Evolutionary conservation across 2,113 vertebrate species (phyloP).

Genomic region (Antechinus stuartii): DNA sequence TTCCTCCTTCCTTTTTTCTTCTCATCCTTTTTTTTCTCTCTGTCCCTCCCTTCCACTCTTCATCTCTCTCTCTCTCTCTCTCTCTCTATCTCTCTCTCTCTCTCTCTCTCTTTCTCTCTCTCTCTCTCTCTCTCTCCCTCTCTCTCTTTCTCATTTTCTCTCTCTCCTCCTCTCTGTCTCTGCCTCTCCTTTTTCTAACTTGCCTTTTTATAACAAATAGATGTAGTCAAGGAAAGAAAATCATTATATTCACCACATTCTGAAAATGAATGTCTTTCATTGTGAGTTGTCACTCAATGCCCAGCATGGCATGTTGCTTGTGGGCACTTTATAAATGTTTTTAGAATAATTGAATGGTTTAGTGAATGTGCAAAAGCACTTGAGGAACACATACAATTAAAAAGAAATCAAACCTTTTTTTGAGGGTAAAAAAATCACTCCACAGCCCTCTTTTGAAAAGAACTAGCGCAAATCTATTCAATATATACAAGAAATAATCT

Average conservation of each 20-base stretch:
- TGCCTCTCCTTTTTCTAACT: no score
- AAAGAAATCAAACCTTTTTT: neutral
- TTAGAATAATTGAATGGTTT: neutral
- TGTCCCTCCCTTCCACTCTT: no score
- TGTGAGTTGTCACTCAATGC: neutral
- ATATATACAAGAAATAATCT: neutral
- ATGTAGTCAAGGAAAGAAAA: neutral
- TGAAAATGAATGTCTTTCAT: neutral
- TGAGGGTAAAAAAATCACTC: neutral
- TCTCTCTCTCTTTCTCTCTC: neutral
- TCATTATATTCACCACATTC: neutral
- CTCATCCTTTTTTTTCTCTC: no score
- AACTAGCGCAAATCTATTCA: neutral
- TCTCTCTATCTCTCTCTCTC: neutral
- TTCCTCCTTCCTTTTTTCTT: no score
- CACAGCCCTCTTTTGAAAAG: neutral
- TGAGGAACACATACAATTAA: neutral
- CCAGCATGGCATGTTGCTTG: neutral
- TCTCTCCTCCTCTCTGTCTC: no score
- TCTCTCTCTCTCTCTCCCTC: rapidly evolving
- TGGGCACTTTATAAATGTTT: neutral
- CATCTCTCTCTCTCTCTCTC: no score
- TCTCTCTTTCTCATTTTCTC: no score
- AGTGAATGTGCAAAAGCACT: neutral
- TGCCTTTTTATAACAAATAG: neutral